These are phyloP conservation scores for Berghia stephanieae DNA, from an alignment of 1,140 invertebrate genomes.

Conservation along the genomic window DNA sequence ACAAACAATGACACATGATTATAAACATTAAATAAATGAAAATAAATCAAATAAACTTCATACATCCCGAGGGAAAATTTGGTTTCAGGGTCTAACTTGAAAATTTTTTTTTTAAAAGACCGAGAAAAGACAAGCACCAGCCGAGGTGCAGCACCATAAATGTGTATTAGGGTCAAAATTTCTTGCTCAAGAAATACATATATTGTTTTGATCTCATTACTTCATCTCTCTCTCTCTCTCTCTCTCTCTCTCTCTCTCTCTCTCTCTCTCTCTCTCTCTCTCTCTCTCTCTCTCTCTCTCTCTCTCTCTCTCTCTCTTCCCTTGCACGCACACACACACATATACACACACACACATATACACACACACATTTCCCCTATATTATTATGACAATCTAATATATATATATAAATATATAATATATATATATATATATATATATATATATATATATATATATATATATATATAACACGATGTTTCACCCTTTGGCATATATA, in stretches of 20 bases:
- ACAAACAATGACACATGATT: no score
- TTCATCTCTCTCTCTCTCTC: constrained; percentile 18
- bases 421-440: background rate
- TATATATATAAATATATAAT: background rate
- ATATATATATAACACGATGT: no score
- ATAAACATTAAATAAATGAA: no score
- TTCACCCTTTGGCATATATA: no score
- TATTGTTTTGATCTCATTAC: no score
- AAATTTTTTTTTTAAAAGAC: background rate
- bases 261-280: background rate
- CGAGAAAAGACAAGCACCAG: no score
- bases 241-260: constrained; percentile 1
- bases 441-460: constrained; percentile 3
- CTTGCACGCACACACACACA: no score
- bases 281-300: background rate
- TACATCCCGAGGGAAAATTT: background rate
- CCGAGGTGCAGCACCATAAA: no score
- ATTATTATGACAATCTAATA: no score
- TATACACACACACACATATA: background rate
- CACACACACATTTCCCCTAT: background rate
- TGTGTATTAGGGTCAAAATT: no score
- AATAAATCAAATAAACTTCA: background rate
- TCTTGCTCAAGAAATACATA: background rate
- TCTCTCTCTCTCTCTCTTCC: background rate
- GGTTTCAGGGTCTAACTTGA: background rate